These are phyloP conservation scores for Mellilla xanthometata DNA, from an alignment of 2,888 invertebrate genomes.

Conservation along the genomic window DNA sequence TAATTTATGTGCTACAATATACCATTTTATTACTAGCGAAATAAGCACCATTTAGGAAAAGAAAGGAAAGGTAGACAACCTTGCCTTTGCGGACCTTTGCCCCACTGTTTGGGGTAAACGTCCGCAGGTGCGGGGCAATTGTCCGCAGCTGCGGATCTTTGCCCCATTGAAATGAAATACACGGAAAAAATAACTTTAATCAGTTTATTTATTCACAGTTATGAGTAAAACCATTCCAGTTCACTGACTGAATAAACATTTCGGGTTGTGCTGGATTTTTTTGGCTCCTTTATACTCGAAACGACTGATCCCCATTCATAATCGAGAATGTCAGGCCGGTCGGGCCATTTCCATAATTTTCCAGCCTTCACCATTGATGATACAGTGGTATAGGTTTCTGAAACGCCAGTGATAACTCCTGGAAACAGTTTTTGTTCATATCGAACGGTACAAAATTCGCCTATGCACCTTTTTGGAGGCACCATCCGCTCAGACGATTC, in stretches of 20 bases:
- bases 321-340: slow-evolving; percentile 11
- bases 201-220: slow-evolving; percentile 9
- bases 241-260: slow-evolving; percentile 20
- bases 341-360: slow-evolving; percentile 6
- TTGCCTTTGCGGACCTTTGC: slow-evolving; percentile 15
- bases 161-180: slow-evolving; percentile 8
- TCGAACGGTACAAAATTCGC: slow-evolving; percentile 3
- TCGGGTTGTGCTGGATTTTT: slow-evolving; percentile 16
- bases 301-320: slow-evolving; percentile 13
- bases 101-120: slow-evolving; percentile 10
- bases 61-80: slow-evolving; percentile 15
- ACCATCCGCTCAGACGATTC: slow-evolving; percentile 5
- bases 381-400: slow-evolving; percentile 14
- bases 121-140: slow-evolving; percentile 6
- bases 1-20: slow-evolving; percentile 16
- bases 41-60: slow-evolving; percentile 15
- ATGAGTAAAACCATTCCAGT: slow-evolving; percentile 18
- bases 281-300: slow-evolving; percentile 18
- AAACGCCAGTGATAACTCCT: slow-evolving; percentile 9
- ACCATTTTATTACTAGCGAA: slow-evolving; percentile 16
- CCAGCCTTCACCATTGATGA: slow-evolving; percentile 15
- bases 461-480: slow-evolving; percentile 5
- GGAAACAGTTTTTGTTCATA: slow-evolving; percentile 5
- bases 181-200: slow-evolving; percentile 9
- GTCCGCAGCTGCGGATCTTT: slow-evolving; percentile 9